Evolutionary conservation across 2,797 vertebrate genomes (phyloP).

Genomic region (Oophaga sylvatica): DNA sequence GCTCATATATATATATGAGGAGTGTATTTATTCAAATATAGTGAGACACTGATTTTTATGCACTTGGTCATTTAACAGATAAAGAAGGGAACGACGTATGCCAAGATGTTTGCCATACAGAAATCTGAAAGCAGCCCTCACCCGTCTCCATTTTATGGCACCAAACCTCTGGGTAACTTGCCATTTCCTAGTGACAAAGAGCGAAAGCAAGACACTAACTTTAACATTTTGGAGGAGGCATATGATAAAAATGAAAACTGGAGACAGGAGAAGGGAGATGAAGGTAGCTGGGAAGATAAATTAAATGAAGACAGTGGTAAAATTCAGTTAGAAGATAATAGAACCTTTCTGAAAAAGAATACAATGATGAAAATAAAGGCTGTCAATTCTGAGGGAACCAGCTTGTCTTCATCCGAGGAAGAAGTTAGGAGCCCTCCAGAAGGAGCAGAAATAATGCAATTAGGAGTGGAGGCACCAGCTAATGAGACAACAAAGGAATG

Average conservation of each 20-base stretch:
- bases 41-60: neutral
- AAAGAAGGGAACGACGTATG: neutral
- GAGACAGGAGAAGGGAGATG: conserved; percentile 74
- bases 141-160: conserved; percentile 56
- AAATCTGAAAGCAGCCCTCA: conserved; percentile 57
- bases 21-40: neutral
- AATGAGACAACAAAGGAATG: neutral
- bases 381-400: conserved; percentile 28
- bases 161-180: conserved; percentile 35
- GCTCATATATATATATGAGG: too few relatives aligned
- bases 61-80: conserved; percentile 23
- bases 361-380: conserved; percentile 66
- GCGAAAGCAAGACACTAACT: conserved; percentile 81
- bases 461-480: conserved; percentile 63
- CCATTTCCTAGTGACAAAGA: conserved; percentile 56
- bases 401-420: conserved; percentile 65
- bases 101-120: conserved; percentile 73
- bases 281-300: conserved; percentile 67
- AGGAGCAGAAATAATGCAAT: conserved; percentile 81
- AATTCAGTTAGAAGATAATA: conserved; percentile 68
- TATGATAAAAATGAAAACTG: conserved; percentile 87
- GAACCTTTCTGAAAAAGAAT: conserved; percentile 79
- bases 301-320: conserved; percentile 67
- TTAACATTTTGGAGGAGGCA: conserved; percentile 84
- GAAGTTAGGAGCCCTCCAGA: conserved; percentile 87